Evolutionary conservation across 2,888 invertebrate species (phyloP).

Genomic region (Serrognathus titanus): DNA sequence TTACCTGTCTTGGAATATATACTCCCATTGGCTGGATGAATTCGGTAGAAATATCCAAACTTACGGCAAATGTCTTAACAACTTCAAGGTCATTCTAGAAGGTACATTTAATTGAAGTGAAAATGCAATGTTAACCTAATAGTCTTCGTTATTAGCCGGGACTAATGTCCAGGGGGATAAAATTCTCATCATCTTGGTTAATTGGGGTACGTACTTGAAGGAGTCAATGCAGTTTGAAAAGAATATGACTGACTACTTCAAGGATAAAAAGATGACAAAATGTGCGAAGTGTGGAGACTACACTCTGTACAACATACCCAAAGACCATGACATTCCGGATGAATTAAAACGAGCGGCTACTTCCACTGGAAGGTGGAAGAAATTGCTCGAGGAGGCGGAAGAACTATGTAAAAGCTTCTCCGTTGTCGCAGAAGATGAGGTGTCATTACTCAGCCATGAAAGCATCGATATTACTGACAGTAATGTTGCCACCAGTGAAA

Average conservation of each 20-base stretch:
- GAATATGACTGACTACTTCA: slow-evolving; percentile 22
- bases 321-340: slow-evolving; percentile 24
- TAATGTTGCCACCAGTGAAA: slow-evolving; percentile 5
- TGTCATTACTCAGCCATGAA: slow-evolving; percentile 16
- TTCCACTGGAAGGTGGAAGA: slow-evolving; percentile 22
- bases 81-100: slow-evolving; percentile 16
- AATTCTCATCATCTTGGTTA: slow-evolving; percentile 16
- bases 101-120: background rate
- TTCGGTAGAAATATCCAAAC: slow-evolving; percentile 23
- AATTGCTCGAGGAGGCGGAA: slow-evolving; percentile 22
- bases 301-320: slow-evolving; percentile 19
- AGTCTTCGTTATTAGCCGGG: background rate
- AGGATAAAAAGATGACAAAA: slow-evolving; percentile 21
- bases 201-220: slow-evolving; percentile 24
- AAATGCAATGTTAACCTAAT: background rate
- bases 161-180: slow-evolving; percentile 10
- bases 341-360: slow-evolving; percentile 21
- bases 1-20: slow-evolving; percentile 26
- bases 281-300: slow-evolving; percentile 24
- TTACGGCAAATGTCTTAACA: slow-evolving; percentile 22
- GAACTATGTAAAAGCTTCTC: slow-evolving; percentile 19
- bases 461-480: slow-evolving; percentile 19
- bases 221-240: slow-evolving; percentile 20
- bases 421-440: slow-evolving; percentile 5
- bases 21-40: slow-evolving; percentile 25